Percentiles rank a stretch among this genome's conserved stretches.
These are phyloP conservation scores for Trematomus bernacchii DNA, from an alignment of 2,797 vertebrate species.

Conservation along the genomic window DNA sequence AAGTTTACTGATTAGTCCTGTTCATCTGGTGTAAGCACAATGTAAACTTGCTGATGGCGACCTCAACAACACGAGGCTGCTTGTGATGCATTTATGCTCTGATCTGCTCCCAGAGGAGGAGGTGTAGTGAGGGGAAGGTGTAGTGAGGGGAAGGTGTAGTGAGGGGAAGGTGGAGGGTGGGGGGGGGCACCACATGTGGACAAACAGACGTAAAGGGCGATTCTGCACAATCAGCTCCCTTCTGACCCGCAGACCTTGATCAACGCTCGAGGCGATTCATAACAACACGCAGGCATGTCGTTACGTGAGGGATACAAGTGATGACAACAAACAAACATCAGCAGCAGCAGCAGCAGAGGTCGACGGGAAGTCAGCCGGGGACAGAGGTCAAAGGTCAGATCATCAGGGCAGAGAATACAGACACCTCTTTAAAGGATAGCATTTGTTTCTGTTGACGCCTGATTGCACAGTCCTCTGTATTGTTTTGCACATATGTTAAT, in stretches of 20 bases:
- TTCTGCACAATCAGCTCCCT: constrained; percentile 65
- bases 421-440: background rate
- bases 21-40: constrained; percentile 80
- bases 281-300: constrained; percentile 26
- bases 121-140: too few relatives aligned
- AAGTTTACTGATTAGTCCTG: constrained; percentile 59
- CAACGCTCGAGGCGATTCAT: constrained; percentile 38
- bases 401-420: background rate
- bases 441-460: background rate
- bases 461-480: too few relatives aligned
- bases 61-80: constrained; percentile 65
- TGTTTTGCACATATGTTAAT: too few relatives aligned
- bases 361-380: constrained; percentile 5
- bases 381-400: constrained; percentile 49
- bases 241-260: constrained; percentile 66
- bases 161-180: too few relatives aligned
- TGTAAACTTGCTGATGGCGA: constrained; percentile 79
- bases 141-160: too few relatives aligned
- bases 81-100: constrained; percentile 76
- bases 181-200: constrained; percentile 21
- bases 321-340: constrained; percentile 36
- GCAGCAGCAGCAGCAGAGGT: background rate
- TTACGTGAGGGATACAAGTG: constrained; percentile 16
- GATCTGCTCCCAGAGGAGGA: constrained; percentile 44
- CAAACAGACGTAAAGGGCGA: constrained; percentile 35